A percentile compares a stretch with the other conserved stretches of the same genome.
Evolutionary conservation across 2,888 invertebrate species (phyloP).

Genomic region (Papilio protenor): DNA sequence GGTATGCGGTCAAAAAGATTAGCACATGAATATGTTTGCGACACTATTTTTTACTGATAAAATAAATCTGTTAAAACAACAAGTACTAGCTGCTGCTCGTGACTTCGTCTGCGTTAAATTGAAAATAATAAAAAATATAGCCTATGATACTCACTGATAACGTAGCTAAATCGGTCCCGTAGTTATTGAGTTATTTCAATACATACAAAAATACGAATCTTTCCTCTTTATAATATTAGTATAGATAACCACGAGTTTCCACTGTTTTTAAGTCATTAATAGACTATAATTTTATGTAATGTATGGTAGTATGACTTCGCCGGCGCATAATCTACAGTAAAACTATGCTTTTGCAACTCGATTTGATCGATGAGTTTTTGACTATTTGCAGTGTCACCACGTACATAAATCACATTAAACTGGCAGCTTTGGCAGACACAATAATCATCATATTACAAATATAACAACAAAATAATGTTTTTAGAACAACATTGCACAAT

Average conservation of each 20-base stretch:
- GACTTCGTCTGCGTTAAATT: too few relatives aligned
- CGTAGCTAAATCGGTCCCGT: too few relatives aligned
- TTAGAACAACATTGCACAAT: neutral
- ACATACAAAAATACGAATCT: too few relatives aligned
- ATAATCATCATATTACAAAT: neutral
- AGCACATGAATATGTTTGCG: neutral
- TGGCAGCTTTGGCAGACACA: neutral
- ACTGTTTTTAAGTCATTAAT: too few relatives aligned
- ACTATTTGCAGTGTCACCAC: slow-evolving; percentile 18
- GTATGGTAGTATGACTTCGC: too few relatives aligned
- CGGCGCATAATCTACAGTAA: neutral
- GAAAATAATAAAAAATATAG: too few relatives aligned
- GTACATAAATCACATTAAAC: slow-evolving; percentile 25
- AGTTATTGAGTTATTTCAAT: too few relatives aligned
- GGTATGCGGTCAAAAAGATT: slow-evolving; percentile 20
- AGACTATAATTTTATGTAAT: too few relatives aligned
- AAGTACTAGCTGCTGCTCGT: too few relatives aligned
- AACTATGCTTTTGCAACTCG: neutral
- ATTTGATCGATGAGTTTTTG: slow-evolving; percentile 20
- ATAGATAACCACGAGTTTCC: too few relatives aligned
- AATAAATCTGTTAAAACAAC: neutral
- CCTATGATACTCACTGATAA: too few relatives aligned
- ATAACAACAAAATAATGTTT: neutral
- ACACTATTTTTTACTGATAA: neutral
- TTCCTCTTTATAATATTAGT: too few relatives aligned